Conservation (phyloP, 2,113 vertebrate genomes). For the Maccullochella peelii region DNA sequence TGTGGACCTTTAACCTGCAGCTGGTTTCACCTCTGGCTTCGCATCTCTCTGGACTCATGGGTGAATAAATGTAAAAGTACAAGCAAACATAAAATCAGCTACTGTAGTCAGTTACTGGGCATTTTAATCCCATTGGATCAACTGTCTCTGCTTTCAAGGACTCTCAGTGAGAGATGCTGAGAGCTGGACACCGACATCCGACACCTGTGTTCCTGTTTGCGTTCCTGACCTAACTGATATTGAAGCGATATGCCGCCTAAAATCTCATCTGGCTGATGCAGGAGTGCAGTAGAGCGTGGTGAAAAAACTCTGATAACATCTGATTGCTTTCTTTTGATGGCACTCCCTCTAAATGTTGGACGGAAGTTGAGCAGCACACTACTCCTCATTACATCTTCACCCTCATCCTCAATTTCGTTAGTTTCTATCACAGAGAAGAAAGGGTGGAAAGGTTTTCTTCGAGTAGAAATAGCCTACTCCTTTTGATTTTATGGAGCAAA, state of each 20-base stretch:
- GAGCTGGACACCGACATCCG: slow-evolving; percentile 45
- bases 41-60: slow-evolving; percentile 16
- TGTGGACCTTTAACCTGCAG: slow-evolving; percentile 26
- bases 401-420: neutral
- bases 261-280: neutral
- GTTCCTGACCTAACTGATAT: neutral
- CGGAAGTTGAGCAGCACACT: neutral
- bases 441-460: neutral
- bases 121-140: neutral
- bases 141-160: slow-evolving; percentile 41
- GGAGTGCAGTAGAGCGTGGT: neutral
- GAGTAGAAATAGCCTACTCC: neutral
- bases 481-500: no score
- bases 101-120: neutral
- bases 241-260: neutral
- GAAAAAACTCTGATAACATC: neutral
- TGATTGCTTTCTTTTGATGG: neutral
- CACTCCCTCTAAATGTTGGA: neutral
- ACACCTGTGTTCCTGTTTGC: slow-evolving; percentile 45
- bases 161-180: slow-evolving; percentile 32
- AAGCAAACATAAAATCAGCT: slow-evolving; percentile 17
- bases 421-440: neutral
- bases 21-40: slow-evolving; percentile 3
- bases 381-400: neutral
- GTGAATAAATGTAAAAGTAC: slow-evolving; percentile 1